Percentiles rank a stretch among this genome's conserved stretches.
phyloP scores from a whole-genome alignment of 2,797 vertebrate species.

The Gila robusta region DNA sequence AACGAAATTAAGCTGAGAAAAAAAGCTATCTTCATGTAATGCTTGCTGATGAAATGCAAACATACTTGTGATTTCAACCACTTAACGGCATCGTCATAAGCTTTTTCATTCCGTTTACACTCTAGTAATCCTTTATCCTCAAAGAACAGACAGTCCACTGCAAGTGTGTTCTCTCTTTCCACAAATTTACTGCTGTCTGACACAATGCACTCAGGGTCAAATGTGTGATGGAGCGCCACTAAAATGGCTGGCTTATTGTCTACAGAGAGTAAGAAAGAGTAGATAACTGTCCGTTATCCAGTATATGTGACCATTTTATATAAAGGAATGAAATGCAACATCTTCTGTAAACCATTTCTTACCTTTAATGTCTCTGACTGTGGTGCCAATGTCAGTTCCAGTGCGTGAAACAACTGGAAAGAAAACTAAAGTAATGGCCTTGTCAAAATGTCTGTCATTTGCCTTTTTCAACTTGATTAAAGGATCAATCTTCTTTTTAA shows the following conservation, averaged over 20 bases:
- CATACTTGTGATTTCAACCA: neutral
- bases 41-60: neutral
- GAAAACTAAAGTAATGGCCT: conserved; percentile 10
- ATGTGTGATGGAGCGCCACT: conserved; percentile 48
- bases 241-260: conserved; percentile 16
- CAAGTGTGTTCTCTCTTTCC: neutral
- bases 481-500: neutral
- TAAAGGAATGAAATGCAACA: neutral
- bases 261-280: neutral
- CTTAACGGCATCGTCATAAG: neutral
- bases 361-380: neutral
- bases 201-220: conserved; percentile 6
- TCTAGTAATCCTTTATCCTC: conserved; percentile 26
- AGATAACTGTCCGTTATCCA: neutral
- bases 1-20: neutral
- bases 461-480: neutral
- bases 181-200: conserved; percentile 19
- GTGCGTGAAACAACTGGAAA: conserved; percentile 28
- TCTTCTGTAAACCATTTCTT: neutral
- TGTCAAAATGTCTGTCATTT: too few relatives aligned
- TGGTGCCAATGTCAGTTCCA: conserved; percentile 37
- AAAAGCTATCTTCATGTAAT: neutral
- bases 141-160: conserved; percentile 42
- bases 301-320: neutral
- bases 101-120: neutral